Evolutionary conservation across 2,888 invertebrate genomes (phyloP), one percentile per base, ranked within the genome.

Genomic region (Drosophila quinaria): DNA sequence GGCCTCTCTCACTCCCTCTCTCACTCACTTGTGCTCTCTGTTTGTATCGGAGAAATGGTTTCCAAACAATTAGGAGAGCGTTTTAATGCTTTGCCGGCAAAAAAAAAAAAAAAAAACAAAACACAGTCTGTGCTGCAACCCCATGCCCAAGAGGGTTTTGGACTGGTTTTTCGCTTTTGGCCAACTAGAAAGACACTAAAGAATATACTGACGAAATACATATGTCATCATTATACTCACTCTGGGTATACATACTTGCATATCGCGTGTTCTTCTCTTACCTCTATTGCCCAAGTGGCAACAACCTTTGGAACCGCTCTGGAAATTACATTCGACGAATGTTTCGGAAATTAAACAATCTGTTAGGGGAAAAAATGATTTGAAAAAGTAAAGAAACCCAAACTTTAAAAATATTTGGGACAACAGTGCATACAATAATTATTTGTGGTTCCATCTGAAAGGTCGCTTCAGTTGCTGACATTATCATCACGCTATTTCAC

Each of bases 1-100:
- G 6, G 17, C 4, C 37, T 29, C 49, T 17, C 33, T 4, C 50
- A 19, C 35, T 29, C 59, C 10, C 35, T 35, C 51, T 47, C 52
- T 17, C 47, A 11, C 66, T 35, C 66, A 3, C 41, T 15, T 25
- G 41, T 3, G 0, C 49, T 47, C 63, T 56, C 47, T 52, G 29
- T 68, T 58, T 58, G 52, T 44, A 31, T 41, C 52, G 64, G 41
- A 29, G 59, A 75, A 61, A 70, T 62, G 47, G 6, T 49, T 37
- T 37, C 62, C 51, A 51, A 56, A 59, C 11, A 31, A 46, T 59
- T 47, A 60, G 62, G 59, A 61, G 49, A 61, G 60, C 59, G 33
- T 11, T 25, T 52, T 44, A 31, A 41, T 61, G 50, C 59, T 64
- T 47, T 29, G 60, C 59, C 46, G 51, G 59, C 69, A 69, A 65